Conservation (phyloP, 2,113 vertebrate species). For the Kryptolebias marmoratus region DNA sequence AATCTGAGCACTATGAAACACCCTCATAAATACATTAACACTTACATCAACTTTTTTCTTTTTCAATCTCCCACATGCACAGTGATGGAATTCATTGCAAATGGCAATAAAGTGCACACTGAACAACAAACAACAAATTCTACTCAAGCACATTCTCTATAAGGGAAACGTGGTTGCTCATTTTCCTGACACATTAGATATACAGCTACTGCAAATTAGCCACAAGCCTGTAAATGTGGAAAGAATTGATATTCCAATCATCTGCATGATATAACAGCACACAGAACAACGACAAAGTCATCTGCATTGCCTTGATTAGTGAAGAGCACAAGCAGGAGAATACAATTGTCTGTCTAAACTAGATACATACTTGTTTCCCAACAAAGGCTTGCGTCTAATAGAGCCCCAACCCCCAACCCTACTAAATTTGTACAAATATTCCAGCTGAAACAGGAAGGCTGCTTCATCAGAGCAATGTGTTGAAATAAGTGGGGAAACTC, state of each 20-base stretch:
- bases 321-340: slow-evolving; percentile 66
- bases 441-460: slow-evolving; percentile 52
- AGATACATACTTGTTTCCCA: slow-evolving; percentile 53
- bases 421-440: slow-evolving; percentile 70
- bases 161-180: slow-evolving; percentile 34
- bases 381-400: slow-evolving; percentile 57
- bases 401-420: slow-evolving; percentile 35
- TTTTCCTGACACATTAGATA: slow-evolving; percentile 63
- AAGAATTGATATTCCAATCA: slow-evolving; percentile 74
- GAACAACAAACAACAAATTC: slow-evolving; percentile 55
- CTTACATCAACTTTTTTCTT: slow-evolving; percentile 25
- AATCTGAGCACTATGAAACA: slow-evolving; percentile 22
- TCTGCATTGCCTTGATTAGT: slow-evolving; percentile 71
- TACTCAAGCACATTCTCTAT: slow-evolving; percentile 32
- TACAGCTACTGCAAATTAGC: slow-evolving; percentile 67
- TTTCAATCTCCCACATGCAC: slow-evolving; percentile 9
- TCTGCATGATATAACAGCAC: slow-evolving; percentile 67
- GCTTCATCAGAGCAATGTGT: slow-evolving; percentile 53
- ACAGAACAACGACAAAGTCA: slow-evolving; percentile 64
- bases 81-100: slow-evolving; percentile 31
- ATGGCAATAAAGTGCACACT: slow-evolving; percentile 22
- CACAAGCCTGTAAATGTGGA: slow-evolving; percentile 56
- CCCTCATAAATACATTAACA: slow-evolving; percentile 43
- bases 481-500: slow-evolving; percentile 54
- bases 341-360: slow-evolving; percentile 66